Evolutionary conservation across 2,797 vertebrate species (phyloP), one percentile per base, ranked within the genome.

Genomic region (Podargus strigoides): DNA sequence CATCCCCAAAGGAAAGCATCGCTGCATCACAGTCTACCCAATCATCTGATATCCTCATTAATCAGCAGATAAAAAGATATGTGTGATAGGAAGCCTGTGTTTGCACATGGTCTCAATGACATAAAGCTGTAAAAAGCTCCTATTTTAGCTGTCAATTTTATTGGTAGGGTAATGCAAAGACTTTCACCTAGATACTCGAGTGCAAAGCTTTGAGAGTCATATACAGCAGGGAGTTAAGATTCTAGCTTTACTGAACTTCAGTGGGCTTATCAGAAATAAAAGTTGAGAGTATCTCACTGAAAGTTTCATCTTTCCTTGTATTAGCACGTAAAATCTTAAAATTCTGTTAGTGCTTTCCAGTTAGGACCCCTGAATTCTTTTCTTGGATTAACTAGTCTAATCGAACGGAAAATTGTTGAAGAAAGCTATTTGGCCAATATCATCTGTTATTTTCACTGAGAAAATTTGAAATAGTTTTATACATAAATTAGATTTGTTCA

Each of bases 361-460:
- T 95, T 55, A 91, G 84, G 39, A 76, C 6, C 49, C 20, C 30
- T 75, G 36, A 75, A 78, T 73, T 47, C 10, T 77, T 77, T 75
- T 32, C 77, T 91, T 56, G 74, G 52, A 44, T 93, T 93, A 95
- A 82, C 52, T 69, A 58, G 50, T 46, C 10, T 68, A 87, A 78
- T 74, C 5, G 30, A 86, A 92, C 49, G 34, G 66, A 95, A 62
- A 84, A 75, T 85, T 96, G 39, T 83, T 94, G 67, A 97, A 92
- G 88, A 91, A 97, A 93, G 58, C 34, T 87, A n/a, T 74, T 90
- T 94, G 91, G 86, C 87, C 64, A 60, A 23, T 66, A 64, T 85
- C 34, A 37, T 67, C 27, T 89, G 20, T 74, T 94, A 85, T 94
- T 96, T 97, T 94, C 47, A 72, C 41, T 64, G 76, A 72, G 21